Evolutionary conservation across 2,888 invertebrate species (phyloP), one percentile per base, ranked within the genome.

Genomic region (Microplitis manilae): DNA sequence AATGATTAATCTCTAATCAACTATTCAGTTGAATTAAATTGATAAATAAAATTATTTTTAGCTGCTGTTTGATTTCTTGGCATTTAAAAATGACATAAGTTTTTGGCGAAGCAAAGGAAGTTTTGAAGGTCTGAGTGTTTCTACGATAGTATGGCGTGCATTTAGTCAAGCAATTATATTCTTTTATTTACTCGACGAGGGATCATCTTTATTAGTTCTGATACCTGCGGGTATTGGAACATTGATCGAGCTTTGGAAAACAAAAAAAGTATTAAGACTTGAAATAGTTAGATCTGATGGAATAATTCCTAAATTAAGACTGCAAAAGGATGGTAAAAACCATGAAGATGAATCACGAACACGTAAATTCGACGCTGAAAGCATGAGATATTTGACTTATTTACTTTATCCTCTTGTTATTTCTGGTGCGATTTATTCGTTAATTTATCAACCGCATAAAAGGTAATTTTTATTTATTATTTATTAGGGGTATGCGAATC

Each of bases 31-130:
- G n/a, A 15, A 8, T 13, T 30, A 17, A 64, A 9, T 9, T 13
- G 50, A 50, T 40, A 9, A 64, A 13, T 15, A 1, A 50, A 62
- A 73, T 80, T 82, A 75, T 75, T 93, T 92, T 15, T 92, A 99
- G 97, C 91, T 99, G 79, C 91, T 99, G 62, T 97, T 99, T 87
- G 99, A 99, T 90, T 97, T 99, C 87, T 91, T 99, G 74, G 97
- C 99, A 0, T 98, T 99, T 89, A 99, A 99, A 92, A 98, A 98
- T 89, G 99, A 99, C 86, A 96, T 99, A 0, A 94, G 94, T 75
- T 99, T 98, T 90, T 99, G 99, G 99, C 94, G 95, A 77, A 93
- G 93, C 20, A 94, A 96, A 86, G 93, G 93, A 41, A 95, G 95
- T 0, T 94, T 98, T 91, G 97, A 95, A 62, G 97, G 99, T 0